A percentile compares a stretch with the other conserved stretches of the same genome.
Evolutionary conservation across 2,888 invertebrate species (phyloP).

Genomic region (Itoplectis maculator): DNA sequence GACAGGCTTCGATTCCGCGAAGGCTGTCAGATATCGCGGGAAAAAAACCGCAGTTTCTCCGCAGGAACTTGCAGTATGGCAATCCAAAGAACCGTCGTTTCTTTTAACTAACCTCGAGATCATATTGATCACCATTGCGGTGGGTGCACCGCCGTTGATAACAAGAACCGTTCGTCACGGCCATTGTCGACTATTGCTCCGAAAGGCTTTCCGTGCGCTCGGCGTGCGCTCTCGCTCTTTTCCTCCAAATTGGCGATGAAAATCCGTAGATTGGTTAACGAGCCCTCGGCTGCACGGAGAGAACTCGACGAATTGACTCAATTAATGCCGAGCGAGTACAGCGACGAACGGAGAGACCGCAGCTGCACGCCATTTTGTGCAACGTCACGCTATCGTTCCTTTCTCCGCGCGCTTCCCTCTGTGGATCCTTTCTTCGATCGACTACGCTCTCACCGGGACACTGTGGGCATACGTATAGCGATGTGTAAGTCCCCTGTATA

Average conservation of each 20-base stretch:
- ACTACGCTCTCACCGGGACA: conserved; percentile 66
- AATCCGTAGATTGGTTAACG: conserved; percentile 81
- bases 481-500: background rate
- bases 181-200: conserved; percentile 45
- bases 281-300: conserved; percentile 69
- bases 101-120: conserved; percentile 11
- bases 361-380: conserved; percentile 74
- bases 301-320: conserved; percentile 79
- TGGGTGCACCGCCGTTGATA: background rate
- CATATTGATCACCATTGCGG: conserved; percentile 3
- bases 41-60: background rate
- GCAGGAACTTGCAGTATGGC: background rate
- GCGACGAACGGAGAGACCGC: conserved; percentile 63
- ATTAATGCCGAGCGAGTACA: conserved; percentile 75
- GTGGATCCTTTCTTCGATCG: conserved; percentile 76
- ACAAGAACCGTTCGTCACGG: conserved; percentile 48
- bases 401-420: conserved; percentile 61
- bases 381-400: conserved; percentile 77
- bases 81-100: background rate
- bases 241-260: conserved; percentile 78
- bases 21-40: background rate
- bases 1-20: background rate
- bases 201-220: conserved; percentile 50
- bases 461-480: conserved; percentile 14
- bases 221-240: conserved; percentile 15